These are phyloP conservation scores for Parelbella ahira DNA, from an alignment of 2,888 invertebrate species.

Conservation along the genomic window DNA sequence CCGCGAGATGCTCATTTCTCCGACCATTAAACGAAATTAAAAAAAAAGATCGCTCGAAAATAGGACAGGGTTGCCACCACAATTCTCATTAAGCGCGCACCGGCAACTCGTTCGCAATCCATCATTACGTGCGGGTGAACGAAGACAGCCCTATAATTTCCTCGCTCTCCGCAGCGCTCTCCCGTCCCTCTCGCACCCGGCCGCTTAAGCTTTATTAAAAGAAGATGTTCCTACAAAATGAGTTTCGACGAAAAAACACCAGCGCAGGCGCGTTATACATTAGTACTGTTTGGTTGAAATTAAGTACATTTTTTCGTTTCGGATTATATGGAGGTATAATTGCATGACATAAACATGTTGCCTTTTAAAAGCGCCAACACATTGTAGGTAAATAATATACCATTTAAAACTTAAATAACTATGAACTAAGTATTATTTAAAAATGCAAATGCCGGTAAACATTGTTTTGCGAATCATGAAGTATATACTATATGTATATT, in stretches of 20 bases:
- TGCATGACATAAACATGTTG: slow-evolving; percentile 21
- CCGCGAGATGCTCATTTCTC: slow-evolving; percentile 22
- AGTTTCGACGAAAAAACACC: slow-evolving; percentile 55
- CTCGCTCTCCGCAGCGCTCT: slow-evolving; percentile 37
- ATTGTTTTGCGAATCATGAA: too few relatives aligned
- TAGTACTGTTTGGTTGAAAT: slow-evolving; percentile 39
- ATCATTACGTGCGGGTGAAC: slow-evolving; percentile 63
- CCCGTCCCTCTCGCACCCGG: slow-evolving; percentile 35
- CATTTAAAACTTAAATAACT: slow-evolving; percentile 3
- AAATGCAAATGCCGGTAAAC: too few relatives aligned
- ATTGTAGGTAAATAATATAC: slow-evolving; percentile 16
- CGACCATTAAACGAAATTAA: slow-evolving; percentile 13
- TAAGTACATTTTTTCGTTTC: slow-evolving; percentile 33
- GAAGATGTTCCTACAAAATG: slow-evolving; percentile 59
- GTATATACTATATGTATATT: too few relatives aligned
- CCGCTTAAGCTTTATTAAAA: slow-evolving; percentile 50
- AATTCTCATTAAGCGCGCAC: slow-evolving; percentile 60
- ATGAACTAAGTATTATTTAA: not conserved
- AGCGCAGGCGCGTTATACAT: slow-evolving; percentile 40
- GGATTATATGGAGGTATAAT: slow-evolving; percentile 19
- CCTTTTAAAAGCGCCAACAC: slow-evolving; percentile 1
- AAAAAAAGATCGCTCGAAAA: slow-evolving; percentile 25
- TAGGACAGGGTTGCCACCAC: slow-evolving; percentile 59
- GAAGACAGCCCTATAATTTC: slow-evolving; percentile 74
- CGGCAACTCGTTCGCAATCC: slow-evolving; percentile 55